phyloP scores from a whole-genome alignment of 2,797 vertebrate genomes.

The Betta splendens region DNA sequence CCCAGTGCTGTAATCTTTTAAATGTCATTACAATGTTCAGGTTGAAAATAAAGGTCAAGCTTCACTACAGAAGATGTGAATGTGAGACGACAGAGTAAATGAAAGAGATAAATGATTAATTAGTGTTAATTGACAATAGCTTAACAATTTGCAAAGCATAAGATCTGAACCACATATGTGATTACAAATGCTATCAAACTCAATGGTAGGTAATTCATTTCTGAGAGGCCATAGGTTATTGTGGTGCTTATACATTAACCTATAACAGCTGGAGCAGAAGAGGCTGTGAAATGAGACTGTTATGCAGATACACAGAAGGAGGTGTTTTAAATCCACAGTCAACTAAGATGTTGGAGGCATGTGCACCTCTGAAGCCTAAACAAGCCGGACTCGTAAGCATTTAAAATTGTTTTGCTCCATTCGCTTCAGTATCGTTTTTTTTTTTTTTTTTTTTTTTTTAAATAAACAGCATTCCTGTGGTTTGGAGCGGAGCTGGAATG shows the following conservation, averaged over 20 bases:
- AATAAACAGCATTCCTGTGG: slow-evolving; percentile 73
- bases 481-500: slow-evolving; percentile 63
- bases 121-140: no score
- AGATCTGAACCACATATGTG: no score
- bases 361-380: slow-evolving; percentile 24
- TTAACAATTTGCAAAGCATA: no score
- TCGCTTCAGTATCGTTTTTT: slow-evolving; percentile 46
- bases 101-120: no score
- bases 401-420: slow-evolving; percentile 47
- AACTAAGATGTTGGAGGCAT: slow-evolving; percentile 5
- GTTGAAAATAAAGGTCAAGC: background rate
- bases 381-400: slow-evolving; percentile 30
- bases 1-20: background rate
- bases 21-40: background rate
- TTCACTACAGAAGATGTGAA: no score
- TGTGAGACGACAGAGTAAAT: no score
- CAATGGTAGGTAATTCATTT: no score
- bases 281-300: slow-evolving; percentile 9
- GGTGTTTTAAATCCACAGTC: background rate
- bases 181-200: no score
- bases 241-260: background rate
- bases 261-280: background rate
- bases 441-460: no score
- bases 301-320: no score
- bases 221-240: slow-evolving; percentile 20